These are phyloP conservation scores for Sebastiscus albofasciatus DNA, from an alignment of 2,797 vertebrate genomes.

Conservation along the genomic window DNA sequence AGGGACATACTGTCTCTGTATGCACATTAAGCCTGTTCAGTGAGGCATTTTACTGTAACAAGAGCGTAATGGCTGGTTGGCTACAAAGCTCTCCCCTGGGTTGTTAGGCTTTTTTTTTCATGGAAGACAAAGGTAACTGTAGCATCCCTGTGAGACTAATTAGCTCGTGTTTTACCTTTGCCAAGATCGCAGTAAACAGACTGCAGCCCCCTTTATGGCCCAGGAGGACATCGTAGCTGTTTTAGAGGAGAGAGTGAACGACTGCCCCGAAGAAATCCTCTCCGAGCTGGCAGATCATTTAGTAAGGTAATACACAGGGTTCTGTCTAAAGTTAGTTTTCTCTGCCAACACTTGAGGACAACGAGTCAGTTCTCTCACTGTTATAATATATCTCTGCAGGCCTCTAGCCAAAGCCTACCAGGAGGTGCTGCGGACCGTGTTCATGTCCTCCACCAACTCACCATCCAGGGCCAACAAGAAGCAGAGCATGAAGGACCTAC, in stretches of 20 bases:
- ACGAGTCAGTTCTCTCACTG: background rate
- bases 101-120: conserved; percentile 27
- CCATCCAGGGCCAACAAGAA: conserved; percentile 87
- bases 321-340: background rate
- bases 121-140: conserved; percentile 27
- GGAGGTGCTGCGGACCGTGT: conserved; percentile 89
- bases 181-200: conserved; percentile 87
- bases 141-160: conserved; percentile 58
- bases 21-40: conserved; percentile 46
- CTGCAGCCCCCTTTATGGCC: conserved; percentile 87
- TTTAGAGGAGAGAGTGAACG: conserved; percentile 85
- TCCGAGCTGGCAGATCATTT: conserved; percentile 90
- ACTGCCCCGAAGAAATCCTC: conserved; percentile 92
- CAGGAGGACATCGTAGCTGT: conserved; percentile 87
- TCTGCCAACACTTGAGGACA: background rate
- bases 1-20: conserved; percentile 7
- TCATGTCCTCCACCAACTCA: conserved; percentile 87
- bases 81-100: conserved; percentile 28
- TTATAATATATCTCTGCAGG: conserved; percentile 67
- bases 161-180: conserved; percentile 50
- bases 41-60: conserved; percentile 44
- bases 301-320: conserved; percentile 79
- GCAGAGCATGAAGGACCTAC: conserved; percentile 92
- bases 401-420: conserved; percentile 91
- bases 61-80: conserved; percentile 36